Conservation (phyloP, 2,113 vertebrate genomes). For the Oryzias celebensis region DNA sequence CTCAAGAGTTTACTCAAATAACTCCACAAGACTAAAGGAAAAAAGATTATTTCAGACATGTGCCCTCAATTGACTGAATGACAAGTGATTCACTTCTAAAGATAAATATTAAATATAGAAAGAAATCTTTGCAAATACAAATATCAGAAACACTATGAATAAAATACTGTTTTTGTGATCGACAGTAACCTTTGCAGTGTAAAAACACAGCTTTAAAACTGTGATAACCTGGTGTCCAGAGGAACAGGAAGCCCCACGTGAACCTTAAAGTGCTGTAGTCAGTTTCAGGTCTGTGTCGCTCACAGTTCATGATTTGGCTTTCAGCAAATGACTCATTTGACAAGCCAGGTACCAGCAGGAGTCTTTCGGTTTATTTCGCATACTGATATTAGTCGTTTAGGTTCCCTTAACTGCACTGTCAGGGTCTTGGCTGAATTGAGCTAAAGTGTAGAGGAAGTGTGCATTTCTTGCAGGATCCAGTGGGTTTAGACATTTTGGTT, state of each 20-base stretch:
- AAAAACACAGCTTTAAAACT: too few species aligned
- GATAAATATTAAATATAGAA: conserved; percentile 27
- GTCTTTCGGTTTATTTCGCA: conserved; percentile 26
- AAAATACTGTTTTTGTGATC: conserved; percentile 7
- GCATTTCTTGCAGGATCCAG: conserved; percentile 12
- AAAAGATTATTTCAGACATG: conserved; percentile 23
- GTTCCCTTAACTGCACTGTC: conserved; percentile 27
- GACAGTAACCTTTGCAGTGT: conserved; percentile 16
- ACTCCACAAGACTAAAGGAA: conserved; percentile 17
- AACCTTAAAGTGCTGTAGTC: conserved; percentile 65
- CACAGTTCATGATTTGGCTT: conserved; percentile 38
- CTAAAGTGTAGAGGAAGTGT: conserved; percentile 9
- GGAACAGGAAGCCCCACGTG: conserved; percentile 33
- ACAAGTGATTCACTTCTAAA: conserved; percentile 4
- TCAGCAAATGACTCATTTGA: conserved; percentile 19
- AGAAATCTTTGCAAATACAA: neutral
- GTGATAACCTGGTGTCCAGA: conserved; percentile 27
- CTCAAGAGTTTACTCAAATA: conserved; percentile 25
- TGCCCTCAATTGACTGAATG: conserved; percentile 21
- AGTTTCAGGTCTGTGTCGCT: conserved; percentile 35
- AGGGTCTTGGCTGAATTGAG: conserved; percentile 51
- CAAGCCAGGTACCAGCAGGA: conserved; percentile 9
- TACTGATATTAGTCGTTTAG: conserved; percentile 19
- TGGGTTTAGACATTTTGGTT: conserved; percentile 51
- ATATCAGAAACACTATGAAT: conserved; percentile 11